Evolutionary conservation across 2,797 vertebrate genomes (phyloP).

Genomic region (Anguilla anguilla): DNA sequence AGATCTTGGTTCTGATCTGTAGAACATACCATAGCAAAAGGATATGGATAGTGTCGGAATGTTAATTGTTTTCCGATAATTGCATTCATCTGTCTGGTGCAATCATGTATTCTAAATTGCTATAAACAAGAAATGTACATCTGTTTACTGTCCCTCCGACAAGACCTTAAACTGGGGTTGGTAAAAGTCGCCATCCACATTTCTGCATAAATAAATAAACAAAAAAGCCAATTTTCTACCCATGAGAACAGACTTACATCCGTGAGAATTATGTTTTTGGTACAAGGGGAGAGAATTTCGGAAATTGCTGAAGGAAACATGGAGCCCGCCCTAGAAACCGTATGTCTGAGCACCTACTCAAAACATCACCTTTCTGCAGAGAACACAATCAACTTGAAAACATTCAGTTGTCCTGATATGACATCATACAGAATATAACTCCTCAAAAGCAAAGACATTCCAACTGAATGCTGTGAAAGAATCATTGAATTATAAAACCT

Average conservation of each 20-base stretch:
- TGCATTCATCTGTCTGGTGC: conserved; percentile 68
- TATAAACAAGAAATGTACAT: conserved; percentile 67
- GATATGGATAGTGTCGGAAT: conserved; percentile 70
- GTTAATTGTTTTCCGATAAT: conserved; percentile 75
- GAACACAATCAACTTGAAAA: not conserved
- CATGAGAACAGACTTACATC: conserved; percentile 52
- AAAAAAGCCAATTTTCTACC: conserved; percentile 51
- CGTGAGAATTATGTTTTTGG: not conserved
- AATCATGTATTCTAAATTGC: conserved; percentile 63
- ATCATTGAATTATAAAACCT: conserved; percentile 52
- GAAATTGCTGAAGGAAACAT: conserved; percentile 57
- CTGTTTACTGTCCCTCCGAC: conserved; percentile 65
- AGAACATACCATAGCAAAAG: conserved; percentile 33
- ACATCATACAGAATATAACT: not conserved
- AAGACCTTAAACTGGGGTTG: conserved; percentile 43
- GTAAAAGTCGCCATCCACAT: conserved; percentile 48
- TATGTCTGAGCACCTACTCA: not conserved
- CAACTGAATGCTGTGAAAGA: not conserved
- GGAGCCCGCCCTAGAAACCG: conserved; percentile 34
- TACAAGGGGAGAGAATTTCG: conserved; percentile 17
- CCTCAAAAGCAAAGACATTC: conserved; percentile 43
- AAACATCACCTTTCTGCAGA: not conserved
- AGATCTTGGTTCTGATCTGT: conserved; percentile 52
- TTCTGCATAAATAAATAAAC: not conserved
- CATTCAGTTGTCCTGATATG: not conserved